phyloP scores from a whole-genome alignment of 2,888 invertebrate species.

The Hirtodrosophila alboralis region DNA sequence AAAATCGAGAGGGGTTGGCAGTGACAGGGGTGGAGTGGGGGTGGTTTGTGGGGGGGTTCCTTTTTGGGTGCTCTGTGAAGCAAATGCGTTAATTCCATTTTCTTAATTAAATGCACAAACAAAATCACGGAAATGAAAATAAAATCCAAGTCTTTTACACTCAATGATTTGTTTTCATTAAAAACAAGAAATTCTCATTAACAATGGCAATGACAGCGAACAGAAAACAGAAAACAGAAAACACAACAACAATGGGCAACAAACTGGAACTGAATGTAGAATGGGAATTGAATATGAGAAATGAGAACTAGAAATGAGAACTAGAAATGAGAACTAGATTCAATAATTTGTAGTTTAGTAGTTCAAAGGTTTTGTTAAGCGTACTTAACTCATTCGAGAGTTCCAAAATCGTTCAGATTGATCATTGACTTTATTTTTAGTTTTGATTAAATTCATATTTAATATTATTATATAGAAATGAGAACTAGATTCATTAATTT shows the following conservation, averaged over 20 bases:
- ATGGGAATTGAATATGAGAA: too few species aligned
- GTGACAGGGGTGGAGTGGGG: not conserved
- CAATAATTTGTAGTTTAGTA: too few species aligned
- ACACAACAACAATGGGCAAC: conserved; percentile 2
- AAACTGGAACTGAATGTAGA: too few species aligned
- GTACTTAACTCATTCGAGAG: too few species aligned
- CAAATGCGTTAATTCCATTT: conserved; percentile 82
- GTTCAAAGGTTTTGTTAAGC: too few species aligned
- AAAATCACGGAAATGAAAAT: conserved; percentile 82
- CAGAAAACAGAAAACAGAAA: conserved; percentile 36
- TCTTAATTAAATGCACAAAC: conserved; percentile 83
- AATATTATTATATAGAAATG: too few species aligned
- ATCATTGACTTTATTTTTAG: too few species aligned
- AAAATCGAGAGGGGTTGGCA: not conserved
- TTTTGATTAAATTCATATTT: too few species aligned
- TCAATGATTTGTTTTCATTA: conserved; percentile 83
- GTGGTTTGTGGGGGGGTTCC: conserved; percentile 1
- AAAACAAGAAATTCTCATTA: conserved; percentile 83
- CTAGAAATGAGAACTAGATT: too few species aligned
- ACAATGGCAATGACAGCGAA: conserved; percentile 80
- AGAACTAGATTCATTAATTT: too few species aligned
- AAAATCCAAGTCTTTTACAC: conserved; percentile 82
- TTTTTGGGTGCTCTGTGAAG: conserved; percentile 33
- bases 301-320: too few species aligned
- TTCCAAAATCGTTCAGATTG: too few species aligned